Percentiles rank a stretch among this genome's conserved stretches.
Conservation (phyloP, 1,140 invertebrate species). For the Melanaphis sacchari region DNA sequence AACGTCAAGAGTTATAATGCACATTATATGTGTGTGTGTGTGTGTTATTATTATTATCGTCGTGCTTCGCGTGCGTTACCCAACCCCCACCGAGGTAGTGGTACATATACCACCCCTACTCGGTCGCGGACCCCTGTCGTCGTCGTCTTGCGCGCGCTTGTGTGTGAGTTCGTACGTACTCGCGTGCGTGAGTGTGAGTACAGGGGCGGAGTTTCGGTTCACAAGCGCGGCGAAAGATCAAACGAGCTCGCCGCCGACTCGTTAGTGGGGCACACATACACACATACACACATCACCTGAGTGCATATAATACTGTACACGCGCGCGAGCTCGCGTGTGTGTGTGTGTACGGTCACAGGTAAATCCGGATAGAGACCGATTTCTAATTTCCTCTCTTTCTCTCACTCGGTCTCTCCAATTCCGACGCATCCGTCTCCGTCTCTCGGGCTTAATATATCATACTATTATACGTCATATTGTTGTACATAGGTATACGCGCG, state of each 20-base stretch:
- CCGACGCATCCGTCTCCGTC: not conserved
- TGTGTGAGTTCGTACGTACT: not conserved
- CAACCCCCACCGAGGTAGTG: not conserved
- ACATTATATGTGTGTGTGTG: not conserved
- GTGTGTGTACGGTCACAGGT: not conserved
- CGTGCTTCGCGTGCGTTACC: not conserved
- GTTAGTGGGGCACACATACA: not conserved
- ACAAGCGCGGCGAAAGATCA: not conserved
- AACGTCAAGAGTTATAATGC: not conserved
- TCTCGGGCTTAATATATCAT: not conserved
- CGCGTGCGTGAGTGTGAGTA: not conserved
- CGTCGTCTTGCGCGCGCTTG: too few species aligned
- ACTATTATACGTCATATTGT: not conserved
- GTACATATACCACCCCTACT: not conserved
- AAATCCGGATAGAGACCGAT: not conserved
- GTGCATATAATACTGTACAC: not conserved
- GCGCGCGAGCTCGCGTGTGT: not conserved
- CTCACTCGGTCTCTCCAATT: not conserved
- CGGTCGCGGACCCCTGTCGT: not conserved
- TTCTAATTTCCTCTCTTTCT: slow-evolving; percentile 16
- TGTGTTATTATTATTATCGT: not conserved
- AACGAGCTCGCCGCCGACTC: slow-evolving; percentile 4
- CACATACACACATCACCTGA: not conserved
- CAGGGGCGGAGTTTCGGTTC: slow-evolving; percentile 26
- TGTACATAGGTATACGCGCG: not conserved